These are phyloP conservation scores for Marronus borbonicus DNA, from an alignment of 2,888 invertebrate genomes.

Conservation along the genomic window DNA sequence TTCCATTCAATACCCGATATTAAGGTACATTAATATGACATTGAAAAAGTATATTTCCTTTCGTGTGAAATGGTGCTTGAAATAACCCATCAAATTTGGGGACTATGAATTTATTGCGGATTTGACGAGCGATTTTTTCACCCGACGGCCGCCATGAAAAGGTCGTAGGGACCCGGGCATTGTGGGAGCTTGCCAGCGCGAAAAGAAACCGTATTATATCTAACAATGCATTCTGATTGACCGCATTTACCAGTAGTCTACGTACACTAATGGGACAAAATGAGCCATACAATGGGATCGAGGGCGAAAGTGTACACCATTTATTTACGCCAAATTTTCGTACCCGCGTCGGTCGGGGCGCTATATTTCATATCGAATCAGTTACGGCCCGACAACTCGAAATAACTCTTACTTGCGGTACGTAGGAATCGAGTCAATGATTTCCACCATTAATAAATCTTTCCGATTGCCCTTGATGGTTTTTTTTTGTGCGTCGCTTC, in stretches of 20 bases:
- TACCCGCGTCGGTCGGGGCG: neutral
- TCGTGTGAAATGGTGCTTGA: constrained; percentile 46
- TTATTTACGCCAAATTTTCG: constrained; percentile 50
- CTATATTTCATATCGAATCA: constrained; percentile 35
- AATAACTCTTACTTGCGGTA: constrained; percentile 27
- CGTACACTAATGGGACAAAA: constrained; percentile 56
- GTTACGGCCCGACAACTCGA: constrained; percentile 14
- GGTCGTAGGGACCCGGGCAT: constrained; percentile 2
- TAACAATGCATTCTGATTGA: constrained; percentile 57
- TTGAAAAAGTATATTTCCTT: constrained; percentile 32
- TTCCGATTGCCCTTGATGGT: neutral
- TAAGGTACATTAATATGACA: constrained; percentile 3
- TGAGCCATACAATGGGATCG: constrained; percentile 53
- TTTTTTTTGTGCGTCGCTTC: neutral
- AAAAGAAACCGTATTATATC: constrained; percentile 46
- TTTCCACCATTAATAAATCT: constrained; percentile 33
- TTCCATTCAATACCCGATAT: neutral
- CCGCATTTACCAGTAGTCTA: constrained; percentile 54
- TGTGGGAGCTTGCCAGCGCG: constrained; percentile 44
- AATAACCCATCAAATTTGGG: constrained; percentile 51
- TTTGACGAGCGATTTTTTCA: constrained; percentile 46
- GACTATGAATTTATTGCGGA: constrained; percentile 47
- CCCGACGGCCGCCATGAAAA: constrained; percentile 21
- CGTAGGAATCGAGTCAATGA: constrained; percentile 10
- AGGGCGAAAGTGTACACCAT: constrained; percentile 51